Base-by-base conservation (phyloP, 2,888 invertebrate genomes). In the Eurytoma californica region DNA sequence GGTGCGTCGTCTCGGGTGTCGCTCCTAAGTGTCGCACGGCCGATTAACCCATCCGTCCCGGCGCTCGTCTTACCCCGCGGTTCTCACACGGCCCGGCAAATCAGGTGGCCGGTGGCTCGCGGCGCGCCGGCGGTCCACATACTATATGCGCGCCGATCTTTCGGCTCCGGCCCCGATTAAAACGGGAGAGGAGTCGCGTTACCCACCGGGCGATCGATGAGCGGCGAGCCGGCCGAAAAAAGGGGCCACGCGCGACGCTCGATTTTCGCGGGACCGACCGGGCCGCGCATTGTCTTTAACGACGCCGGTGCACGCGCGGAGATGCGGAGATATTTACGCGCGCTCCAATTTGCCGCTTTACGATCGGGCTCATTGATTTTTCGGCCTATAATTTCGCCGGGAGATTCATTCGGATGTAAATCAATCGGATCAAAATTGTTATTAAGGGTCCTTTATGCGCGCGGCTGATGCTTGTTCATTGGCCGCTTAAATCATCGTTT, bases 161-260 rank as follows among this genome's bases (percentile, higher is more conserved):
- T 76, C 72, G 76, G 57, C 74, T 58, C 18, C 72, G 73, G 57
- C 73, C 39, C 78, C 58, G 73, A 79, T 79, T 78, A 73, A 73
- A 63, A 16, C 24, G 53, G 47, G 39, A 7, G 39, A 9, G 39
- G 39, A 39, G 39, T 39, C 9, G 39, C 39, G 39, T 39, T 63
- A n/a, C 53, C 49, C 49, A 2, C 53, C 63, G n/a, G n/a, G 53
- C 16, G 5, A 4, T 3, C 3, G 16, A 53, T n/a, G 53, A 14
- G 39, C 39, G 39, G 39, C 39, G 9, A 2, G 9, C 39, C 9
- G 9, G 39, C 39, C 39, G 39, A 39, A 39, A 39, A 39, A 53
- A 53, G 53, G 53, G 53, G 53, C 16, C 53, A 53, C 53, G 53
- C 53, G 39, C 39, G 39, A 9, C 39, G 53, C 53, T 53, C 53